Evolutionary conservation across 1,140 invertebrate genomes (phyloP).

Genomic region (Bacillus rossius): DNA sequence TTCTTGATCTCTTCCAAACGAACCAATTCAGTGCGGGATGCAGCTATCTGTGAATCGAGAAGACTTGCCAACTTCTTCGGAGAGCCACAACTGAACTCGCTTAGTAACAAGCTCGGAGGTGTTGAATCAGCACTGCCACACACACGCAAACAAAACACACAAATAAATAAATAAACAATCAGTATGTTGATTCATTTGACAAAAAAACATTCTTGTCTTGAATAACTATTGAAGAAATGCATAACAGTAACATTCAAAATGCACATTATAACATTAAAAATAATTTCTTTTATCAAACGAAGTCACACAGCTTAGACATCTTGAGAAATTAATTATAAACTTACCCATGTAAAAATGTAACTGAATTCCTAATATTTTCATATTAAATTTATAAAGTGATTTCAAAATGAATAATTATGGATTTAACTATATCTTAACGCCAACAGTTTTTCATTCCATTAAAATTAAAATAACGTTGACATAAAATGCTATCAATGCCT

Average conservation of each 20-base stretch:
- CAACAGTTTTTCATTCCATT: too few relatives aligned
- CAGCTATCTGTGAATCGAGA: slow-evolving; percentile 27
- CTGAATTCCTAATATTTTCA: too few relatives aligned
- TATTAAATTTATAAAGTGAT: too few relatives aligned
- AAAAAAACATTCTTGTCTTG: not conserved
- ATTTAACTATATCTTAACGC: too few relatives aligned
- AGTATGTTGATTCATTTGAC: not conserved
- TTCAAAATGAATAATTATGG: too few relatives aligned
- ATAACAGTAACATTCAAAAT: too few relatives aligned
- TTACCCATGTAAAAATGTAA: too few relatives aligned
- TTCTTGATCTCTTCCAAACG: slow-evolving; percentile 33
- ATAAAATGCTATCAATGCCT: too few relatives aligned
- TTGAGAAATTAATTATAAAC: too few relatives aligned
- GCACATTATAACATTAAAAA: not conserved
- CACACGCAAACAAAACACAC: not conserved
- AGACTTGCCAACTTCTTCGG: slow-evolving; percentile 30
- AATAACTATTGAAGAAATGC: too few relatives aligned
- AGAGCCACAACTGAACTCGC: slow-evolving; percentile 31
- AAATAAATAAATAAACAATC: not conserved
- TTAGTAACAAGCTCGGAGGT: slow-evolving; percentile 31
- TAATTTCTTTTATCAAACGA: not conserved
- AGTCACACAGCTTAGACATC: not conserved
- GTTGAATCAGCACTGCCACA: slow-evolving; percentile 31
- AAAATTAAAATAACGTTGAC: too few relatives aligned
- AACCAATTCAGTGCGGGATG: slow-evolving; percentile 26